Percentiles rank a stretch among this genome's conserved stretches.
Evolutionary conservation across 2,113 vertebrate genomes (phyloP).

Genomic region (Motacilla tschutschensis): DNA sequence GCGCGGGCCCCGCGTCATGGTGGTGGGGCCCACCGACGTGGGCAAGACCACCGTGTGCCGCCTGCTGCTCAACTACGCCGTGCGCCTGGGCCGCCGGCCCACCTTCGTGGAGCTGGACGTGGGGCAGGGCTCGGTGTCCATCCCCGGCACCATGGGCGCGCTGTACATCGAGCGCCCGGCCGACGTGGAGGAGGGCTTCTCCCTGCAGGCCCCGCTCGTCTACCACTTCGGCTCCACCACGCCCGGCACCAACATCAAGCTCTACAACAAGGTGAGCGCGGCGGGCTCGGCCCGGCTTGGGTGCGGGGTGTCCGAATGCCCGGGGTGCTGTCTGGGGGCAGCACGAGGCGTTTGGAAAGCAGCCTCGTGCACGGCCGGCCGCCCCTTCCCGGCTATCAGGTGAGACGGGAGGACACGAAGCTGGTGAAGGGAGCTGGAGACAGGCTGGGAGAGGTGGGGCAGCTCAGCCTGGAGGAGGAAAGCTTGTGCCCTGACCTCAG

Average conservation of each 20-base stretch:
- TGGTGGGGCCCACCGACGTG: slow-evolving; percentile 93
- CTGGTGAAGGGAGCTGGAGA: neutral
- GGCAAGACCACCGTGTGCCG: slow-evolving; percentile 87
- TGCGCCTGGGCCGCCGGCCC: slow-evolving; percentile 92
- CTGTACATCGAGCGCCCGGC: slow-evolving; percentile 95
- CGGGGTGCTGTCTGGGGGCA: neutral
- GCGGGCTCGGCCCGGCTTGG: neutral
- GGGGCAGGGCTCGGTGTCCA: slow-evolving; percentile 93
- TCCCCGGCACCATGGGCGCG: slow-evolving; percentile 93
- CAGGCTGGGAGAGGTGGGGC: neutral
- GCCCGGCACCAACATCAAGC: slow-evolving; percentile 96
- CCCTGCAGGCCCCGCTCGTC: slow-evolving; percentile 94
- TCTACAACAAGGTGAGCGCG: slow-evolving; percentile 90
- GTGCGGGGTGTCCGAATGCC: neutral
- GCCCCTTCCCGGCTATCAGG: accelerated
- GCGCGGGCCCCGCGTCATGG: slow-evolving; percentile 93
- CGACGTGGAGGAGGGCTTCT: slow-evolving; percentile 95
- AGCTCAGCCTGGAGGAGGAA: neutral
- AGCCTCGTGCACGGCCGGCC: neutral
- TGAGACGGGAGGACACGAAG: neutral
- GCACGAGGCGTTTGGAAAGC: accelerated
- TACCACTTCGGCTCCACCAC: slow-evolving; percentile 97
- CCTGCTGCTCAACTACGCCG: slow-evolving; percentile 90
- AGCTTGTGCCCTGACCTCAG: neutral
- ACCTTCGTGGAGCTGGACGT: slow-evolving; percentile 96